Percentiles rank a stretch among this genome's conserved stretches.
These are phyloP conservation scores for Alectoris magna DNA, from an alignment of 2,797 vertebrate species.

Conservation along the genomic window DNA sequence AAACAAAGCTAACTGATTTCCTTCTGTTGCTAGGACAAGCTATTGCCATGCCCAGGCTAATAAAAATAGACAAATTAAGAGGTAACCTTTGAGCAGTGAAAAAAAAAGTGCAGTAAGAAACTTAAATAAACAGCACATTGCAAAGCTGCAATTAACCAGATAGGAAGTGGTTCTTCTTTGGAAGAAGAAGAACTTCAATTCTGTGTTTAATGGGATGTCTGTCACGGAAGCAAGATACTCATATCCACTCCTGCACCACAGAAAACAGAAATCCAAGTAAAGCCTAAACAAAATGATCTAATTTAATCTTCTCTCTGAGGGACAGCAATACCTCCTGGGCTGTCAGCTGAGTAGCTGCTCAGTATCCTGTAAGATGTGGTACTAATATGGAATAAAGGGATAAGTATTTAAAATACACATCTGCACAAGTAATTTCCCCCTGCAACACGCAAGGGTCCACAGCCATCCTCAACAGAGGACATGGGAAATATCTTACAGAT, in stretches of 20 bases:
- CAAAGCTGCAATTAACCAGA: not conserved
- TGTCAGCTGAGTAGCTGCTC: not conserved
- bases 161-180: not conserved
- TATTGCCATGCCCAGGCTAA: constrained; percentile 8
- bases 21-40: not conserved
- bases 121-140: not conserved
- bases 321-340: not conserved
- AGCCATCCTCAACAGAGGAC: not conserved
- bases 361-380: not conserved
- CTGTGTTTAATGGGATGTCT: not conserved
- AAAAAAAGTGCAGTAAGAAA: not conserved
- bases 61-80: not conserved
- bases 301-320: not conserved
- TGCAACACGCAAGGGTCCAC: not conserved
- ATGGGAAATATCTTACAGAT: not conserved
- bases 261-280: not conserved
- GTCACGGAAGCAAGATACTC: not conserved
- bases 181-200: not conserved
- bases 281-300: not conserved
- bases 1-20: constrained; percentile 44
- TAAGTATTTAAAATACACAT: not conserved
- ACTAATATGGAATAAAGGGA: not conserved
- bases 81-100: not conserved
- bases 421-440: not conserved
- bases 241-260: not conserved